A percentile compares a stretch with the other conserved stretches of the same genome.
Evolutionary conservation across 2,888 invertebrate genomes (phyloP).

Genomic region (Keiferia lycopersicella): DNA sequence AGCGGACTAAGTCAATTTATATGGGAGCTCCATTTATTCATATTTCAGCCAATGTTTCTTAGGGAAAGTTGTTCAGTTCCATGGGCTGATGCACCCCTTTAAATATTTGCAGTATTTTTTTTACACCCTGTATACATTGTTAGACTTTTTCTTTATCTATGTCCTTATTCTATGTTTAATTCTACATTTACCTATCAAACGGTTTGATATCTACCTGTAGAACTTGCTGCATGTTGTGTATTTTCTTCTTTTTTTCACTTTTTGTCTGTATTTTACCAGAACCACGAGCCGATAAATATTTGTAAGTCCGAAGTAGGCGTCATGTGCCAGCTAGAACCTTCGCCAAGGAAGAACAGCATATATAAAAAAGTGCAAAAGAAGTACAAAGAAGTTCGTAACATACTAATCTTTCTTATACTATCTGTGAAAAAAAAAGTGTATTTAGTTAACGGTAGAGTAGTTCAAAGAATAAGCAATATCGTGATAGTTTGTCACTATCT

Average conservation of each 20-base stretch:
- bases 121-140: no score
- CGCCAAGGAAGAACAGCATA: conserved; percentile 54
- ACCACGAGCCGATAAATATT: conserved; percentile 54
- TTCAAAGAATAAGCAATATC: no score
- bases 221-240: not conserved
- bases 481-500: no score
- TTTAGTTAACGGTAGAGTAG: no score
- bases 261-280: conserved; percentile 42
- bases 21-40: no score
- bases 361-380: conserved; percentile 53
- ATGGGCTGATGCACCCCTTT: not conserved
- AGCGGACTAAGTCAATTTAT: no score
- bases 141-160: no score
- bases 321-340: conserved; percentile 67
- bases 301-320: conserved; percentile 58
- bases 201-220: not conserved
- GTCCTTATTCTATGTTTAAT: no score
- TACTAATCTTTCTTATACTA: conserved; percentile 11
- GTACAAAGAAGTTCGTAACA: conserved; percentile 83
- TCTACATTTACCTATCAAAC: no score
- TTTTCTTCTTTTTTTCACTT: not conserved
- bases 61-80: not conserved
- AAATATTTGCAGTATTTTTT: no score
- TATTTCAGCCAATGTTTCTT: no score
- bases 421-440: no score